phyloP scores from a whole-genome alignment of 64 coral and sea anemone genomes.

The Platygyra sinensis region DNA sequence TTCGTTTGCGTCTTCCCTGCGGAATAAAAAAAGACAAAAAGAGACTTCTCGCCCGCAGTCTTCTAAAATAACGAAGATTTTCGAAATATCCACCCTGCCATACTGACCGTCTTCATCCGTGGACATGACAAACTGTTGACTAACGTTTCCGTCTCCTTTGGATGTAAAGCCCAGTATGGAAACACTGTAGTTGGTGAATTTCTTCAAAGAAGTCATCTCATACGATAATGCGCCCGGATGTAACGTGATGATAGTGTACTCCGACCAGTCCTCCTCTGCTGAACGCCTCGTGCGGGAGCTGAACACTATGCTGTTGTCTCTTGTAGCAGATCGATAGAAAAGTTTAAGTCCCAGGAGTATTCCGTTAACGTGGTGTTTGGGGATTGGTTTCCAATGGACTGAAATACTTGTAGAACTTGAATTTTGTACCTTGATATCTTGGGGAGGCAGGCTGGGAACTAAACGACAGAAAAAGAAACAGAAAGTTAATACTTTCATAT shows the following conservation, averaged over 20 bases:
- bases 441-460: constrained; percentile 78
- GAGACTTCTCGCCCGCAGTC: too few species aligned
- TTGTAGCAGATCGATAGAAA: constrained; percentile 38
- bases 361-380: constrained; percentile 56
- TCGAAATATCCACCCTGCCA: background rate
- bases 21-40: too few species aligned
- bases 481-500: too few species aligned
- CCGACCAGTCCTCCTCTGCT: constrained; percentile 20
- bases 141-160: constrained; percentile 62
- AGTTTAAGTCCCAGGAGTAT: constrained; percentile 61
- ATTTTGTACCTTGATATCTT: constrained; percentile 51
- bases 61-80: background rate
- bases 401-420: constrained; percentile 70
- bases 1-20: too few species aligned
- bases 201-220: constrained; percentile 22
- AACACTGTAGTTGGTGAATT: constrained; percentile 75
- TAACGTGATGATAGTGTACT: constrained; percentile 17
- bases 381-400: constrained; percentile 74
- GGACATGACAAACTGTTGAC: constrained; percentile 15
- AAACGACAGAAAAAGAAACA: background rate
- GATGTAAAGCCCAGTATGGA: constrained; percentile 71
- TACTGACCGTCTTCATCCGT: constrained; percentile 83
- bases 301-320: constrained; percentile 30
- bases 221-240: constrained; percentile 32
- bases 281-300: background rate